phyloP scores from a whole-genome alignment of 2,888 invertebrate species.

The Odontomyia ornata region DNA sequence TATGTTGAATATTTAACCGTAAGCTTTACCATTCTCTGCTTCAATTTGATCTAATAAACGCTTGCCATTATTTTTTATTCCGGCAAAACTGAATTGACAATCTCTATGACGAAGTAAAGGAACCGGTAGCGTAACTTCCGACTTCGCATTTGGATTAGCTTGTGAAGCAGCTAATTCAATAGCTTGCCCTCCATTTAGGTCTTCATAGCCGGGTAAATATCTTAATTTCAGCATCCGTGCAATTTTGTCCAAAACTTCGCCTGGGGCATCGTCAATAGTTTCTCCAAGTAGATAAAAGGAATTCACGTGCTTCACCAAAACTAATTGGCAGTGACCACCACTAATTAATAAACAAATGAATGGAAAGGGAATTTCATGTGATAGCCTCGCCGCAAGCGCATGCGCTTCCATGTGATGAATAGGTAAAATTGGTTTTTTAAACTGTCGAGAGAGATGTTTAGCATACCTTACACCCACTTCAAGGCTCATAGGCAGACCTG shows the following conservation, averaged over 20 bases:
- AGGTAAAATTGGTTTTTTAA: slow-evolving; percentile 86
- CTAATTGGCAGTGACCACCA: slow-evolving; percentile 90
- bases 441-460: slow-evolving; percentile 73
- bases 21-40: background rate
- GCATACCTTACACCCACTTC: slow-evolving; percentile 84
- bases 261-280: slow-evolving; percentile 86
- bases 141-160: slow-evolving; percentile 68
- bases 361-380: slow-evolving; percentile 77
- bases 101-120: slow-evolving; percentile 73
- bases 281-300: slow-evolving; percentile 84
- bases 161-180: slow-evolving; percentile 81
- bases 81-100: slow-evolving; percentile 93
- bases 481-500: slow-evolving; percentile 81
- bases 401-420: slow-evolving; percentile 99
- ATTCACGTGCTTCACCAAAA: slow-evolving; percentile 76
- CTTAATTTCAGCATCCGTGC: slow-evolving; percentile 85
- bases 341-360: slow-evolving; percentile 90
- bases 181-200: slow-evolving; percentile 83
- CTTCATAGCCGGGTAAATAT: slow-evolving; percentile 77
- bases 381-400: slow-evolving; percentile 87
- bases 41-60: slow-evolving; percentile 62
- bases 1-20: too few species aligned
- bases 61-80: slow-evolving; percentile 73
- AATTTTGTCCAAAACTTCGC: slow-evolving; percentile 93
- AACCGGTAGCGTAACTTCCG: slow-evolving; percentile 72